Percentiles rank a stretch among this genome's conserved stretches.
Conservation (phyloP, 1,140 invertebrate species). For the Physella acuta region DNA sequence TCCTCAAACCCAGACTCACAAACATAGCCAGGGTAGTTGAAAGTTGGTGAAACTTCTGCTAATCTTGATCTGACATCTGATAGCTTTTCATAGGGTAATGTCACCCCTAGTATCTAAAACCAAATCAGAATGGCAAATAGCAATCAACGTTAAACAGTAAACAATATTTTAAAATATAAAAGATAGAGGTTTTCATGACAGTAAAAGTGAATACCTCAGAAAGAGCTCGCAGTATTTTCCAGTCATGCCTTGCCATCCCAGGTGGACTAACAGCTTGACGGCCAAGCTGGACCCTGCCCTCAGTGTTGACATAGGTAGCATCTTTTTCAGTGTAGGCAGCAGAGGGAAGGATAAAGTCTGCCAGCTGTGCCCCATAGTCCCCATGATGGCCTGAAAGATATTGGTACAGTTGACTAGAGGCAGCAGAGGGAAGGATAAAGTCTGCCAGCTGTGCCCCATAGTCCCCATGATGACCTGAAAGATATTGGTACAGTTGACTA, state of each 20-base stretch:
- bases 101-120: slow-evolving; percentile 73
- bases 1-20: slow-evolving; percentile 83
- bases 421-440: no score
- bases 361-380: slow-evolving; percentile 87
- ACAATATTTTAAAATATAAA: neutral
- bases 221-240: slow-evolving; percentile 95
- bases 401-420: no score
- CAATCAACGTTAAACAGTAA: neutral
- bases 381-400: slow-evolving; percentile 85
- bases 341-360: slow-evolving; percentile 89
- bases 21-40: slow-evolving; percentile 79
- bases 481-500: no score
- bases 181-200: neutral
- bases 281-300: slow-evolving; percentile 94
- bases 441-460: no score
- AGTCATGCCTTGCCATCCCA: slow-evolving; percentile 91
- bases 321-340: slow-evolving; percentile 99
- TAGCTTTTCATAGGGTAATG: slow-evolving; percentile 87
- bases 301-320: slow-evolving; percentile 94
- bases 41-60: slow-evolving; percentile 83
- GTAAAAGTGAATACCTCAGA: slow-evolving; percentile 68
- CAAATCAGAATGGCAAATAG: neutral
- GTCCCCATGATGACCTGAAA: no score
- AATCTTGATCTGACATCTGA: slow-evolving; percentile 81
- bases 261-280: slow-evolving; percentile 88